Evolutionary conservation across 2,113 vertebrate genomes (phyloP).

Genomic region (Cinclus mexicanus): DNA sequence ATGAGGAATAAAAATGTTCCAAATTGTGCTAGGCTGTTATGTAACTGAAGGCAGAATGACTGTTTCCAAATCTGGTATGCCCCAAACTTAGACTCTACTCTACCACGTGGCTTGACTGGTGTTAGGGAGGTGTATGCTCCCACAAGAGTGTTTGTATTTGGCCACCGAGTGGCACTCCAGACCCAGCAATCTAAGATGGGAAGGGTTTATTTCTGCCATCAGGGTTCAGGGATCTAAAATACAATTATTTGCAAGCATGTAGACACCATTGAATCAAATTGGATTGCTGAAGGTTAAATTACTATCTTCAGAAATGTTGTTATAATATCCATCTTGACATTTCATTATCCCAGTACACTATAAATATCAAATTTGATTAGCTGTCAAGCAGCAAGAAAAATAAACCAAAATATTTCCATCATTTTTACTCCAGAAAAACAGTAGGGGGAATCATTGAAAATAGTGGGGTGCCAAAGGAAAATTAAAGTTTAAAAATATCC

Average conservation of each 20-base stretch:
- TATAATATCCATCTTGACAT: constrained; percentile 15
- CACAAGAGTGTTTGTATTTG: background rate
- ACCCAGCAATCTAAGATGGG: background rate
- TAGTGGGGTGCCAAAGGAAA: background rate
- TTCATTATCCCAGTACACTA: constrained; percentile 13
- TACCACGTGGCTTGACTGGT: background rate
- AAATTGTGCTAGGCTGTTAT: background rate
- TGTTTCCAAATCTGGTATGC: background rate
- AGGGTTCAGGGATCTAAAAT: background rate
- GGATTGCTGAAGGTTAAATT: constrained; percentile 44
- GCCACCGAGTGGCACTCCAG: constrained; percentile 28
- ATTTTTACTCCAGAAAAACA: background rate
- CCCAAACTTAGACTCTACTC: background rate
- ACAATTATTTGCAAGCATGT: background rate
- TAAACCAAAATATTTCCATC: background rate
- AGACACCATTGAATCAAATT: background rate
- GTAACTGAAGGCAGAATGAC: background rate
- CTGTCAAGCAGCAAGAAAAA: constrained; percentile 16
- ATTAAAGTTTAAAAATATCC: background rate
- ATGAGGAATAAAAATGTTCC: background rate
- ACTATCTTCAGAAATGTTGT: constrained; percentile 21
- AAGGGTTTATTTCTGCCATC: background rate
- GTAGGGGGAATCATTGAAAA: background rate
- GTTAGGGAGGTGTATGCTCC: background rate
- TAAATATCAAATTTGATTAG: constrained; percentile 32